Percentiles rank a stretch among this genome's conserved stretches.
Conservation (phyloP, 2,888 invertebrate species). For the Anthoptus insignis region DNA sequence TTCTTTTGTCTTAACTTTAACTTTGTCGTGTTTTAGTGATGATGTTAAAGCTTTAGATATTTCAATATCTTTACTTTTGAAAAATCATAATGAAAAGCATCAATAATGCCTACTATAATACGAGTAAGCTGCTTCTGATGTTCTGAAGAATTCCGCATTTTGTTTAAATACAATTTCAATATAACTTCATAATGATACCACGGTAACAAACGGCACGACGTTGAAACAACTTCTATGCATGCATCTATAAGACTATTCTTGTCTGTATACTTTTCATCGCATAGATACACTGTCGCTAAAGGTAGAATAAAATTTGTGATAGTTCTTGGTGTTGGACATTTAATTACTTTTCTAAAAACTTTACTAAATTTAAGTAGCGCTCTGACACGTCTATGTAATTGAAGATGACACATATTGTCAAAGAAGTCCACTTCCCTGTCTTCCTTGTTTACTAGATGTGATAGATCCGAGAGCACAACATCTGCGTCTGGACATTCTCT, state of each 20-base stretch:
- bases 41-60: constrained; percentile 68
- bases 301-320: constrained; percentile 96
- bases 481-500: constrained; percentile 91
- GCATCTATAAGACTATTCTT: constrained; percentile 95
- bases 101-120: constrained; percentile 92
- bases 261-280: constrained; percentile 91
- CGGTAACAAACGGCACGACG: constrained; percentile 92
- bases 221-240: constrained; percentile 93
- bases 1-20: constrained; percentile 44
- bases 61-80: constrained; percentile 84
- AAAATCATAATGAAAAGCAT: constrained; percentile 97
- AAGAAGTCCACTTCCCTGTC: constrained; percentile 98
- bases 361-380: constrained; percentile 93
- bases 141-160: constrained; percentile 90
- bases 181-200: constrained; percentile 97
- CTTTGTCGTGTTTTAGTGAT: constrained; percentile 55
- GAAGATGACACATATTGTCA: constrained; percentile 96
- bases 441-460: constrained; percentile 88
- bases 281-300: constrained; percentile 92
- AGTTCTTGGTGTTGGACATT: constrained; percentile 89
- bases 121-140: constrained; percentile 95
- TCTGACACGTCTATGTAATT: constrained; percentile 94
- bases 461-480: constrained; percentile 90
- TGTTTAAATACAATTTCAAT: constrained; percentile 92
- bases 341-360: constrained; percentile 87